Percentiles rank a stretch among this genome's conserved stretches.
These are phyloP conservation scores for Corbicula japonica DNA, from an alignment of 2,888 invertebrate genomes.

Conservation along the genomic window DNA sequence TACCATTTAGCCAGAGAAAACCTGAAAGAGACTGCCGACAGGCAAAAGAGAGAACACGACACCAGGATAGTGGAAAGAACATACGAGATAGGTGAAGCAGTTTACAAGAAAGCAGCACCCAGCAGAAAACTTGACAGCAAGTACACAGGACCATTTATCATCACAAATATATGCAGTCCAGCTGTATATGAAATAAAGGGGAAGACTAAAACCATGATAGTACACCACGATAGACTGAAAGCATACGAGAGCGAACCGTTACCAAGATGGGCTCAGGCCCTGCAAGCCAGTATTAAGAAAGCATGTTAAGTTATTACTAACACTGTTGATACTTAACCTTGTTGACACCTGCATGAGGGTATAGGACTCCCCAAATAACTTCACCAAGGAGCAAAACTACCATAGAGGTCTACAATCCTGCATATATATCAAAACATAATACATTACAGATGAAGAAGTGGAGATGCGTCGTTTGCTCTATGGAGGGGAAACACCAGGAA, in stretches of 20 bases:
- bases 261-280: no score
- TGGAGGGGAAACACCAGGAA: no score
- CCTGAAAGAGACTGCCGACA: neutral
- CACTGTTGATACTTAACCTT: no score
- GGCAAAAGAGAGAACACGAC: neutral
- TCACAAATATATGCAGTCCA: neutral
- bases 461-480: no score
- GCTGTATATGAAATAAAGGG: neutral
- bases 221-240: neutral
- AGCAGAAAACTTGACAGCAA: neutral
- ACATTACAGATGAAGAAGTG: no score
- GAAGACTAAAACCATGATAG: neutral
- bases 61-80: neutral
- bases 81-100: neutral
- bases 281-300: no score
- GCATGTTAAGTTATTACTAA: no score
- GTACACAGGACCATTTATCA: neutral
- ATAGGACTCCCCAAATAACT: no score
- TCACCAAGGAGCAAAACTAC: no score
- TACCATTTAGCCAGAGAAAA: neutral
- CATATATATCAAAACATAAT: no score
- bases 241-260: neutral
- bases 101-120: neutral
- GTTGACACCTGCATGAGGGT: no score
- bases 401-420: no score